phyloP scores from a whole-genome alignment of 2,888 invertebrate genomes.

The Anorthoa munda region DNA sequence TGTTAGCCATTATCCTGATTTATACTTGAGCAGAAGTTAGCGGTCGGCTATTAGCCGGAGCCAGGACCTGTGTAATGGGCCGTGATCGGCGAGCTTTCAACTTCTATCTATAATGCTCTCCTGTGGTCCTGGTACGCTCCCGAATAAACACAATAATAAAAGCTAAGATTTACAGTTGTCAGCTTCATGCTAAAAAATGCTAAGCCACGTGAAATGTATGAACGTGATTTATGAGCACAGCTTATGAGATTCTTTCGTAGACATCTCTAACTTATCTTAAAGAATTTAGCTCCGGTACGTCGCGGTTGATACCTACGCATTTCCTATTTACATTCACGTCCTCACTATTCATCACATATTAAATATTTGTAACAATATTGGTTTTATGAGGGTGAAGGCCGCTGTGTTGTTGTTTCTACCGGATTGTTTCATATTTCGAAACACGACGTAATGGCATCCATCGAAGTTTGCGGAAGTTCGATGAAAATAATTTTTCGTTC shows the following conservation, averaged over 20 bases:
- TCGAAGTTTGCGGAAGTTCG: constrained; percentile 27
- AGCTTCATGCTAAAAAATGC: constrained; percentile 54
- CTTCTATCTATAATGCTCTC: constrained; percentile 66
- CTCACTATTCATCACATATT: constrained; percentile 31
- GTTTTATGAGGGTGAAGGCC: constrained; percentile 6
- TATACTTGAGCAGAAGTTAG: constrained; percentile 73
- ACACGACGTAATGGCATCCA: constrained; percentile 9
- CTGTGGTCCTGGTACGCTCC: constrained; percentile 20
- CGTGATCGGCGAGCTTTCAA: constrained; percentile 71
- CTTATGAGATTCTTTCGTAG: constrained; percentile 66
- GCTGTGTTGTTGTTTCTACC: neutral
- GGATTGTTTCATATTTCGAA: constrained; percentile 16
- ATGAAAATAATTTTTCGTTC: constrained; percentile 36
- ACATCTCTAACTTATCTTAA: constrained; percentile 62
- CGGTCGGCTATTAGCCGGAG: constrained; percentile 72
- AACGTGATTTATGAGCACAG: constrained; percentile 62
- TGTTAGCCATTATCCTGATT: constrained; percentile 70
- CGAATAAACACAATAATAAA: constrained; percentile 61
- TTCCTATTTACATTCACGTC: constrained; percentile 51
- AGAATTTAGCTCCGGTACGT: constrained; percentile 51
- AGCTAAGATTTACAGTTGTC: constrained; percentile 50
- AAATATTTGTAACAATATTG: constrained; percentile 37
- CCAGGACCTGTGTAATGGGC: constrained; percentile 74
- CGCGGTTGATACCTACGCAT: constrained; percentile 60
- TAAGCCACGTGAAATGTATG: constrained; percentile 59